Percentiles rank a stretch among this genome's conserved stretches.
Conservation (phyloP, 2,113 vertebrate genomes). For the Toxotes jaculatrix region DNA sequence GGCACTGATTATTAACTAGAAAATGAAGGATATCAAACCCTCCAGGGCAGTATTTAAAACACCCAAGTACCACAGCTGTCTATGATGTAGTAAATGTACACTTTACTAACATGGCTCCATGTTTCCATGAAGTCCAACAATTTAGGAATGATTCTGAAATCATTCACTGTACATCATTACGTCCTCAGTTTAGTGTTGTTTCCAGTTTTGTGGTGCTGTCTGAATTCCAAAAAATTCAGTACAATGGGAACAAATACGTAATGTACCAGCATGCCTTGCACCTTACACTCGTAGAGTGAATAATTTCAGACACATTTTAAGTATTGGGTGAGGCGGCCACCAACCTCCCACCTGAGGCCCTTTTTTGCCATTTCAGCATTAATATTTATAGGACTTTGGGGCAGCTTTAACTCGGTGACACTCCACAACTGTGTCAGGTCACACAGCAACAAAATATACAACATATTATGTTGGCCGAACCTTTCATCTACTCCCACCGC, state of each 20-base stretch:
- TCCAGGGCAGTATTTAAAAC: conserved; percentile 20
- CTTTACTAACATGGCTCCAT: conserved; percentile 31
- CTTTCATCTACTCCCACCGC: conserved; percentile 15
- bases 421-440: background rate
- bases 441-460: conserved; percentile 14
- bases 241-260: background rate
- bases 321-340: background rate
- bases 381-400: conserved; percentile 12
- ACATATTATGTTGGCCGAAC: background rate
- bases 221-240: background rate
- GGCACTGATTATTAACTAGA: conserved; percentile 17
- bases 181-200: background rate
- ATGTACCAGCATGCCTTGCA: background rate
- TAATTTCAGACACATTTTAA: background rate
- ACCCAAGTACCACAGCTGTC: conserved; percentile 19
- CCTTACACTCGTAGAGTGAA: background rate
- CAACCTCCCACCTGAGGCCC: background rate
- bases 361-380: conserved; percentile 5
- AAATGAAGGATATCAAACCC: background rate
- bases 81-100: background rate
- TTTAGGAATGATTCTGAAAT: background rate
- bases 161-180: background rate
- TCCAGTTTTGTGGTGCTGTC: background rate
- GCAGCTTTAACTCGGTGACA: conserved; percentile 9
- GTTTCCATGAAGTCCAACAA: conserved; percentile 20